Evolutionary conservation across 1,140 invertebrate genomes (phyloP), one percentile per base, ranked within the genome.

Genomic region (Drosophila tani): DNA sequence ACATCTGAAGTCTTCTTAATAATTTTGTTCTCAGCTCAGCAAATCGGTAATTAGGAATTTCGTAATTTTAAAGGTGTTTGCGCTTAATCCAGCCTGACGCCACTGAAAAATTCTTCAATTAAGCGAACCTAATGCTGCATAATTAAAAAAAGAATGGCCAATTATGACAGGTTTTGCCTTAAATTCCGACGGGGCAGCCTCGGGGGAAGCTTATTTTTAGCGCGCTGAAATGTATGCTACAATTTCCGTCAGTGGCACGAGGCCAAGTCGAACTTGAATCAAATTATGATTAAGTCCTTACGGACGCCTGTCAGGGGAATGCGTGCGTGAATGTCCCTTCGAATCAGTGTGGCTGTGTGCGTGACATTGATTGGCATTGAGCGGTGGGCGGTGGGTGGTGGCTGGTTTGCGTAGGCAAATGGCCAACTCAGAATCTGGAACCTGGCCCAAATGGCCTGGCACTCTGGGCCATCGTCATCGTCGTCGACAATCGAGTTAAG

Each of bases 241-340:
- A 58, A 58, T 70, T 71, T 79, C 45, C 47, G 41, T 77, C 73
- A 55, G 29, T 63, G 75, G 75, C 75, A 79, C 75, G 75, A 79
- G 57, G 75, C 70, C 53, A 57, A 57, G 59, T 73, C 68, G 71
- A 71, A 75, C 55, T 79, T 58, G 75, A 79, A 79, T 79, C 65
- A 79, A 69, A 79, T 79, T 79, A 79, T 78, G 75, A 79, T 79
- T 79, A 79, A 79, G 75, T 79, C 75, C 75, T 79, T 78, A 78
- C 75, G 75, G 75, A 79, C 75, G 75, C 75, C 75, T 78, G 75
- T 78, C 66, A 62, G 32, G 75, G 75, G 75, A 70, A 79, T 78
- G 58, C 56, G 70, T 74, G 55, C 68, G 70, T 73, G 68, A 74
- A 73, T 60, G 46, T 69, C 38, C 65, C 56, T 40, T 5, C 56